A percentile compares a stretch with the other conserved stretches of the same genome.
Evolutionary conservation across 2,797 vertebrate genomes (phyloP).

Genomic region (Hoplostethus mediterraneus): DNA sequence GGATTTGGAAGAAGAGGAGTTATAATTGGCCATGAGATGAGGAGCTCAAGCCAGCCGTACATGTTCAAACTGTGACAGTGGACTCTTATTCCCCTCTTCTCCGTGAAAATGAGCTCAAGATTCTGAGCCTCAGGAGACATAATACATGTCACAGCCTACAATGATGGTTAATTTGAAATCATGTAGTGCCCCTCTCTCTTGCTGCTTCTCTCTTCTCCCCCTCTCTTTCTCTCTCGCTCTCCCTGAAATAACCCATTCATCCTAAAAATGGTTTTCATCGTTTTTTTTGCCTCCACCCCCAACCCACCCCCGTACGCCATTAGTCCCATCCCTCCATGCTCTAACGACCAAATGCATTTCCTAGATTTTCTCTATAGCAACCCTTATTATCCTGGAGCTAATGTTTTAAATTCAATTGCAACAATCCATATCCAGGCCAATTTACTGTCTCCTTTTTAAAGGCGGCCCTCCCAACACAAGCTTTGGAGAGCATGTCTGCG

Average conservation of each 20-base stretch:
- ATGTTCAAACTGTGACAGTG: constrained; percentile 78
- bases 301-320: constrained; percentile 78
- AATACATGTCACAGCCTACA: constrained; percentile 80
- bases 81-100: constrained; percentile 78
- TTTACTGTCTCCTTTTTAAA: constrained; percentile 75
- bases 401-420: constrained; percentile 85
- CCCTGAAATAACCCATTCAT: constrained; percentile 81
- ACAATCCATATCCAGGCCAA: constrained; percentile 82
- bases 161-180: constrained; percentile 80
- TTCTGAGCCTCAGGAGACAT: constrained; percentile 70
- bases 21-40: constrained; percentile 84
- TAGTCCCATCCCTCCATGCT: constrained; percentile 79
- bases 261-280: constrained; percentile 78
- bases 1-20: constrained; percentile 78
- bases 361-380: constrained; percentile 81
- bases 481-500: constrained; percentile 82
- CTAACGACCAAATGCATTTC: constrained; percentile 84
- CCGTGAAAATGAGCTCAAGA: constrained; percentile 84
- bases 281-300: constrained; percentile 64
- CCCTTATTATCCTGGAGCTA: constrained; percentile 80
- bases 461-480: constrained; percentile 63
- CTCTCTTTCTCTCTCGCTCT: constrained; percentile 60
- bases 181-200: constrained; percentile 75
- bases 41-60: constrained; percentile 78
- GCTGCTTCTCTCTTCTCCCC: constrained; percentile 60